Base-by-base conservation (phyloP, 1,140 invertebrate genomes). In the Heterodera schachtii region DNA sequence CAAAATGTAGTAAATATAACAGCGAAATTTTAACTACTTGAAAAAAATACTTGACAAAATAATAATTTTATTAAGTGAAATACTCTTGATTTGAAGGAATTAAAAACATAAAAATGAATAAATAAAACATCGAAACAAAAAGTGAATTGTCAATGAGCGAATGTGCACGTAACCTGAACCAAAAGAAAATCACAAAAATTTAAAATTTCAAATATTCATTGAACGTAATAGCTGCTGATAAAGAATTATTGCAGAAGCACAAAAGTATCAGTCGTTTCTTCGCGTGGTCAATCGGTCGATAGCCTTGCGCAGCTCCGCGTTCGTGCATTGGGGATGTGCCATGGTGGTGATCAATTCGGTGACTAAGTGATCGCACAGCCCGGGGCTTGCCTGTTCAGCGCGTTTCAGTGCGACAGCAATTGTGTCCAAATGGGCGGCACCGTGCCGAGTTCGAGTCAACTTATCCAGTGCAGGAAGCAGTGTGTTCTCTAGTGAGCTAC, bases 401-500 rank as follows among this genome's bases (percentile, higher is more conserved):
- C 82, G 83, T 66, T 81, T 52, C 19, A 89, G 76, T 8, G 87
- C 87, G 16, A 71, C 75, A 43, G 86, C 88, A 19, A 89, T 60
- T 13, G 67, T 69, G 21, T 89, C 80, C 41, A 89, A 76, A 71
- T 86, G 84, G 6, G 87, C 84, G 9, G 75, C 52, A 7, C 82
- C 84, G 75, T 89, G 88, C 31, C 89, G 81, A 6, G 88, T 89
- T 44, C 85, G 81, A 3, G 89, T 87, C 13, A 89, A 79, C 41
- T 87, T 86, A 3, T 89, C 87, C 70, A 89, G 73, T 0, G 88
- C 89, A 4, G 89, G 89, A 3, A 89, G 83, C 21, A 89, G 74
- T 4, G 89, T 77, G n/a, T 71, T 82, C n/a, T 84, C 84, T 6
- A 90, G 67, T 1, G 88, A 82, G 41, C 88, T 84, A 64, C 83